phyloP scores from a whole-genome alignment of 1,140 invertebrate species.

The Drosophila athabasca region DNA sequence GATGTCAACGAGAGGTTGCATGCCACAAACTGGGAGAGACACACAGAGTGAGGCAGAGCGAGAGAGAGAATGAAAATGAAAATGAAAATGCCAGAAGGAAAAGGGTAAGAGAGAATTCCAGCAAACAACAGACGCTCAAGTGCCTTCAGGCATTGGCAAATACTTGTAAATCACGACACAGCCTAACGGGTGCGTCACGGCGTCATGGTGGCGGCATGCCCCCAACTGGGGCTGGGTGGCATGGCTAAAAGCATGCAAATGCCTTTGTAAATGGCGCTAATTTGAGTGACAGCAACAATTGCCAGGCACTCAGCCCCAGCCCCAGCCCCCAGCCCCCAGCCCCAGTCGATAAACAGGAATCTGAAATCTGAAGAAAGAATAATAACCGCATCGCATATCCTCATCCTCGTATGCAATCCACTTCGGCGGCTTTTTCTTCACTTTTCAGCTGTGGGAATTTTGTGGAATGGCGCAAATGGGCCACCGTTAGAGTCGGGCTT shows the following conservation, averaged over 20 bases:
- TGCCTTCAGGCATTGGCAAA: conserved; percentile 63
- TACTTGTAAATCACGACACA: conserved; percentile 69
- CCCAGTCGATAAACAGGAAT: conserved; percentile 1
- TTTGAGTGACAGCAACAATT: conserved; percentile 70
- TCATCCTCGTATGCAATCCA: conserved; percentile 33
- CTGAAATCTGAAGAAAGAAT: conserved; percentile 28
- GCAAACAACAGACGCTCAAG: conserved; percentile 35
- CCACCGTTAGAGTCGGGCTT: conserved; percentile 39
- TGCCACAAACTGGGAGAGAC: conserved; percentile 5
- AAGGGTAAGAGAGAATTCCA: neutral
- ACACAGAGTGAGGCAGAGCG: conserved; percentile 10
- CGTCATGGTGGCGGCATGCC: conserved; percentile 20
- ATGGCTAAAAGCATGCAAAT: conserved; percentile 61
- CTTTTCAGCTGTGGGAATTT: conserved; percentile 52
- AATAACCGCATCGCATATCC: conserved; percentile 9
- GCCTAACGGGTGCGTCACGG: conserved; percentile 50
- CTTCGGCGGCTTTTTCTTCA: conserved; percentile 64
- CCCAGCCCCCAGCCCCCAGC: neutral
- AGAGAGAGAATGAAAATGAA: conserved; percentile 1
- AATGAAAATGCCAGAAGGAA: too few species aligned
- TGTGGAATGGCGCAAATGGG: conserved; percentile 60
- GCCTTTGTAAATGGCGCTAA: conserved; percentile 67
- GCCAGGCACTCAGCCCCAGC: conserved; percentile 34
- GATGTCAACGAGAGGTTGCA: conserved; percentile 74
- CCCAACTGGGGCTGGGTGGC: conserved; percentile 13